Conservation (phyloP, 2,888 invertebrate species). For the Sarcophaga rosellei region DNA sequence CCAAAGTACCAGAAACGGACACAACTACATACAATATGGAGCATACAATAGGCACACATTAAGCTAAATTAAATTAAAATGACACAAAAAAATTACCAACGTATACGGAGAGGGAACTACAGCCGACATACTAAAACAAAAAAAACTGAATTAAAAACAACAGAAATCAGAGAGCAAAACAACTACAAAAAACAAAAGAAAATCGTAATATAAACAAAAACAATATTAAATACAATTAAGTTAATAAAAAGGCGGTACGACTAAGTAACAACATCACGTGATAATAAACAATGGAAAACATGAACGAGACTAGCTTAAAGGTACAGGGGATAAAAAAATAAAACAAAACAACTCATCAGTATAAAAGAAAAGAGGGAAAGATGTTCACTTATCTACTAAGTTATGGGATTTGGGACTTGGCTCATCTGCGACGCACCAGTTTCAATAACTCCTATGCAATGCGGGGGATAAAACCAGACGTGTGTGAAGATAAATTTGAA, state of each 20-base stretch:
- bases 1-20: background rate
- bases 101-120: background rate
- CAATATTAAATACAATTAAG: constrained; percentile 37
- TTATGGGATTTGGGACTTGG: too few species aligned
- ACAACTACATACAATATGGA: constrained; percentile 12
- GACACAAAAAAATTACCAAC: background rate
- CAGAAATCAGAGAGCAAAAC: background rate
- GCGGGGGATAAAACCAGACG: too few species aligned
- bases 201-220: constrained; percentile 30
- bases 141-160: background rate
- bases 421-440: too few species aligned
- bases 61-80: constrained; percentile 1
- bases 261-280: constrained; percentile 25
- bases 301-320: background rate
- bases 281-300: background rate
- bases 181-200: constrained; percentile 23
- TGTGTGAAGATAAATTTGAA: too few species aligned
- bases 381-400: background rate
- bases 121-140: background rate
- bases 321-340: background rate
- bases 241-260: constrained; percentile 36
- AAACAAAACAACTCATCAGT: background rate
- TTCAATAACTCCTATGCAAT: too few species aligned
- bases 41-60: background rate
- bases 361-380: background rate